These are phyloP conservation scores for Haemorhous mexicanus DNA, from an alignment of 2,113 vertebrate species.

Conservation along the genomic window DNA sequence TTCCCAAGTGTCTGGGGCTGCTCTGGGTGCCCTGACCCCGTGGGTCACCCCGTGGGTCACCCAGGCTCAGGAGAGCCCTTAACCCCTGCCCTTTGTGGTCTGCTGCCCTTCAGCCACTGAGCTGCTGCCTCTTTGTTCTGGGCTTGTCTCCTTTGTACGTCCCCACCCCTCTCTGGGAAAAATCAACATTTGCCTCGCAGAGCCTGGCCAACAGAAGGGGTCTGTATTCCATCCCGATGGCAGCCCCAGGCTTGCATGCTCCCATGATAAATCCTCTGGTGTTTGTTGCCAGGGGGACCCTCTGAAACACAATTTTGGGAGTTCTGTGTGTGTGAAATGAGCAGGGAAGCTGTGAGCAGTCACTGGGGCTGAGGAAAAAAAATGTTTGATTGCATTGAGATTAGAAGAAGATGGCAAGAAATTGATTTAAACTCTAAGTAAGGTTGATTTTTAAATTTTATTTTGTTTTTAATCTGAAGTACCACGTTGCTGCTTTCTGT, in stretches of 20 bases:
- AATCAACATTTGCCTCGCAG: constrained; percentile 64
- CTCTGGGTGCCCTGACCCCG: neutral
- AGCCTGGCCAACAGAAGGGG: constrained; percentile 30
- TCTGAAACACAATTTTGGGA: neutral
- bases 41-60: neutral
- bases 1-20: neutral
- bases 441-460: neutral
- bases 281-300: neutral
- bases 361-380: neutral
- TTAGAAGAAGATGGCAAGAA: neutral
- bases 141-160: neutral
- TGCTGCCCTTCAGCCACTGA: neutral
- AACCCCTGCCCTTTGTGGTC: neutral
- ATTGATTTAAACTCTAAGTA: neutral
- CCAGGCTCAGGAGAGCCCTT: neutral
- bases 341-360: neutral
- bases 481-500: neutral
- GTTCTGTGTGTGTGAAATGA: neutral
- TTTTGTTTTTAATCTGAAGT: neutral
- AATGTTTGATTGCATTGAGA: neutral
- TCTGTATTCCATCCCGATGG: constrained; percentile 49
- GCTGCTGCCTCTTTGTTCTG: neutral
- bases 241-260: constrained; percentile 14
- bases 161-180: constrained; percentile 45
- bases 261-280: neutral